These are phyloP conservation scores for Dryocosmus kuriphilus DNA, from an alignment of 2,888 invertebrate species.

Conservation along the genomic window DNA sequence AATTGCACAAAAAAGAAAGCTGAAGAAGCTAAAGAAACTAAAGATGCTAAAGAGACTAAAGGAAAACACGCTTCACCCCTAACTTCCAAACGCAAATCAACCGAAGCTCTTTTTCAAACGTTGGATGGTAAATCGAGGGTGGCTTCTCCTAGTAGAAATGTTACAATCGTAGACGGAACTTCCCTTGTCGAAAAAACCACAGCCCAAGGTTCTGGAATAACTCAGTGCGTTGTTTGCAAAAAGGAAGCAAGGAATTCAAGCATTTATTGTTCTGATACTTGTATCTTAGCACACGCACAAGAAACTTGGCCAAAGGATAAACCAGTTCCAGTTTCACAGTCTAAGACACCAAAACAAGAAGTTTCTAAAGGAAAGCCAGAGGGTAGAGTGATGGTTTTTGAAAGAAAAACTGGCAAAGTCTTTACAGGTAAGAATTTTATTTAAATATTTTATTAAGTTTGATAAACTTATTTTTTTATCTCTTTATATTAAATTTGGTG, in stretches of 20 bases:
- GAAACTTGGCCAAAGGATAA: conserved; percentile 78
- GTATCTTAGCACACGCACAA: conserved; percentile 91
- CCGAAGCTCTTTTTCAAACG: conserved; percentile 43
- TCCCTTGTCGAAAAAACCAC: conserved; percentile 41
- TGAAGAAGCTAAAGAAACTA: conserved; percentile 62
- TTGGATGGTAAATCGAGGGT: conserved; percentile 19
- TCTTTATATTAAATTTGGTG: conserved; percentile 21
- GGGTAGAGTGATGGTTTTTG: conserved; percentile 86
- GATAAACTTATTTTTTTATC: no score
- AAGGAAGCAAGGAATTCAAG: conserved; percentile 87
- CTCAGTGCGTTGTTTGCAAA: conserved; percentile 88
- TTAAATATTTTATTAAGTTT: conserved; percentile 40
- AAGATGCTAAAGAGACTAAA: conserved; percentile 65
- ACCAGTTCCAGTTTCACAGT: conserved; percentile 57
- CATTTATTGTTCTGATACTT: conserved; percentile 93
- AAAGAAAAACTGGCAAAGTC: conserved; percentile 86
- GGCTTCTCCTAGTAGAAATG: conserved; percentile 28
- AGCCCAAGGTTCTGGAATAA: conserved; percentile 60
- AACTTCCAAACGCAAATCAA: conserved; percentile 38
- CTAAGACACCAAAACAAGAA: conserved; percentile 60
- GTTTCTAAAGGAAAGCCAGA: conserved; percentile 64
- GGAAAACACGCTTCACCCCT: conserved; percentile 32
- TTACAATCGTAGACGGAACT: conserved; percentile 23
- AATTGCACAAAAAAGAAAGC: conserved; percentile 84
- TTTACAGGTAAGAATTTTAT: conserved; percentile 75